Percentiles rank a stretch among this genome's conserved stretches.
Conservation (phyloP, 2,888 invertebrate genomes). For the Lamellibrachia columna region DNA sequence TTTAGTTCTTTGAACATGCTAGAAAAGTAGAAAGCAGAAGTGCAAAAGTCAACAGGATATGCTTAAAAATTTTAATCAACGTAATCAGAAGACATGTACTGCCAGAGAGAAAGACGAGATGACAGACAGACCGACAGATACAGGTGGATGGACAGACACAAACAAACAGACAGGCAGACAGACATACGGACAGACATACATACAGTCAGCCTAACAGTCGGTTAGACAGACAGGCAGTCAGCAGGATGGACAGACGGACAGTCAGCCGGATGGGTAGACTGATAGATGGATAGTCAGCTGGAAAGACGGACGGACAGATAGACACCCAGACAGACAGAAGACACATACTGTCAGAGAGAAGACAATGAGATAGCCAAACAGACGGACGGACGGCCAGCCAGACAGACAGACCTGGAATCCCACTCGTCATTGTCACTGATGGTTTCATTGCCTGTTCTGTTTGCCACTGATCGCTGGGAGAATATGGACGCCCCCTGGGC, state of each 20-base stretch:
- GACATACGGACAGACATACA: too few relatives aligned
- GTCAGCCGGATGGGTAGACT: neutral
- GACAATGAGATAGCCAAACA: neutral
- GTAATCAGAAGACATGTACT: too few relatives aligned
- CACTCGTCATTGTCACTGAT: neutral
- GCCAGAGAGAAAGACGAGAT: too few relatives aligned
- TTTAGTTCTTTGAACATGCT: too few relatives aligned
- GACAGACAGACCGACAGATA: too few relatives aligned
- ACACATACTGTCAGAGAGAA: neutral
- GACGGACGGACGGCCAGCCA: neutral
- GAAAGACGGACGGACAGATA: neutral
- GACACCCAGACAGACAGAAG: neutral
- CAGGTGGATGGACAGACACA: too few relatives aligned
- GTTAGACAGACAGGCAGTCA: neutral
- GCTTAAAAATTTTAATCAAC: too few relatives aligned
- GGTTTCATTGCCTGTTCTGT: neutral
- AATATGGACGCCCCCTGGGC: neutral
- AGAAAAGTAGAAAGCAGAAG: too few relatives aligned
- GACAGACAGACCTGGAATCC: neutral
- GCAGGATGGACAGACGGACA: neutral
- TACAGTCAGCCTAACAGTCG: too few relatives aligned
- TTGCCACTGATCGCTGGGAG: neutral
- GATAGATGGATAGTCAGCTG: neutral
- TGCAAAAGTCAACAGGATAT: too few relatives aligned
- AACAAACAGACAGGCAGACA: too few relatives aligned